Base-by-base conservation (phyloP, 2,797 vertebrate species). In the Bryconaethiops microstoma region DNA sequence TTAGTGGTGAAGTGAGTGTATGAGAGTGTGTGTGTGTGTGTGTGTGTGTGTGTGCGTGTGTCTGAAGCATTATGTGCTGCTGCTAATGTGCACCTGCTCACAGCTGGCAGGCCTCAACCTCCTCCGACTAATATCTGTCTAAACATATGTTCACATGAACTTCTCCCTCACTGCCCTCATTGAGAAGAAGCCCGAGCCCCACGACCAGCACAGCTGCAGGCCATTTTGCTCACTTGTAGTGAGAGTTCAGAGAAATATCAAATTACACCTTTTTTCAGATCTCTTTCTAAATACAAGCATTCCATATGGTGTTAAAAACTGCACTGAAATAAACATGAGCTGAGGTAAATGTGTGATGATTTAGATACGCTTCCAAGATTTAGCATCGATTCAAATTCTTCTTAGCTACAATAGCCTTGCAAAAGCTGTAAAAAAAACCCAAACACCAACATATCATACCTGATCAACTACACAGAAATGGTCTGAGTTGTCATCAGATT, bases 51-150 rank as follows among this genome's bases (percentile, higher is more conserved):
- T 40, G 40, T 45, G 64, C 42, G 16, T n/a, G 35, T 40, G 35
- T 69, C 19, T 69, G 40, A 9, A 21, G 40, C 40, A 23, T 12
- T 69, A 23, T 69, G 19, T 48, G n/a, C 5, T 21, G 40, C 40
- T 68, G 65, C 9, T 62, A 62, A 45, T 21, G 45, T 50, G 45
- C 62, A 64, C 62, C 62, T 50, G 45, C 21, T 48, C 21, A 70
- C 68, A 70, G 62, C 62, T 64, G 62, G 29, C 62, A 64, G 17
- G 14, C 21, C 13, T 25, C 68, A 70, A 8, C 45, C 45, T 16
- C 45, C 21, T 70, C 6, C 12, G n/a, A 50, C 23, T 25, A 23
- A 29, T 25, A 70, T 29, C 19, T 39, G 62, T 64, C 16, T 39
- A 39, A 64, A 64, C 23, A 69, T 48, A 50, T 69, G 45, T 69